Evolutionary conservation across 2,888 invertebrate genomes (phyloP).

Genomic region (Pemphredon lugubris): DNA sequence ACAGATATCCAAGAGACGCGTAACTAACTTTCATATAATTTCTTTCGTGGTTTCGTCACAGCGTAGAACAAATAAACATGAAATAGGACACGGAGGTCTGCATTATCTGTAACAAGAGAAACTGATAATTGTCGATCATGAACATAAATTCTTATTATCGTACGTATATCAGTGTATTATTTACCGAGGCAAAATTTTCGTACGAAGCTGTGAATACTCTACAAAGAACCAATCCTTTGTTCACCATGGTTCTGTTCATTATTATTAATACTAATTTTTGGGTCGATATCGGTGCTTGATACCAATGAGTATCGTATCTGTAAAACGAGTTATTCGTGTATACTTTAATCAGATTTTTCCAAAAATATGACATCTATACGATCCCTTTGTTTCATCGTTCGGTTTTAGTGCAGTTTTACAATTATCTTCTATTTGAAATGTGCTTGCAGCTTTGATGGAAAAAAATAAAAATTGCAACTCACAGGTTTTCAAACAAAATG

Average conservation of each 20-base stretch:
- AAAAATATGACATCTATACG: slow-evolving; percentile 2
- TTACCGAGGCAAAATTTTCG: slow-evolving; percentile 27
- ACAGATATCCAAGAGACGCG: too few relatives aligned
- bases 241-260: slow-evolving; percentile 18
- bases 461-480: neutral
- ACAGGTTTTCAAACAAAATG: slow-evolving; percentile 1
- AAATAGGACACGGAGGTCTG: slow-evolving; percentile 13
- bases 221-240: too few relatives aligned
- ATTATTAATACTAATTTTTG: slow-evolving; percentile 28
- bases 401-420: too few relatives aligned
- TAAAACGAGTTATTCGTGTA: too few relatives aligned
- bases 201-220: too few relatives aligned
- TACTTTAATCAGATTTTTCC: too few relatives aligned
- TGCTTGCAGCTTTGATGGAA: too few relatives aligned
- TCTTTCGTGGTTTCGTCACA: neutral
- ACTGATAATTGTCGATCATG: neutral
- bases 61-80: slow-evolving; percentile 19
- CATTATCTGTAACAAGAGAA: slow-evolving; percentile 21
- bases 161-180: neutral
- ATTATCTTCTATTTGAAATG: too few relatives aligned
- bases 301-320: slow-evolving; percentile 19
- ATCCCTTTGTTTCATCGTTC: too few relatives aligned
- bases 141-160: neutral
- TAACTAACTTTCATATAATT: too few relatives aligned
- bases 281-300: slow-evolving; percentile 3